phyloP scores from a whole-genome alignment of 2,797 vertebrate species.

The Echiichthys vipera region DNA sequence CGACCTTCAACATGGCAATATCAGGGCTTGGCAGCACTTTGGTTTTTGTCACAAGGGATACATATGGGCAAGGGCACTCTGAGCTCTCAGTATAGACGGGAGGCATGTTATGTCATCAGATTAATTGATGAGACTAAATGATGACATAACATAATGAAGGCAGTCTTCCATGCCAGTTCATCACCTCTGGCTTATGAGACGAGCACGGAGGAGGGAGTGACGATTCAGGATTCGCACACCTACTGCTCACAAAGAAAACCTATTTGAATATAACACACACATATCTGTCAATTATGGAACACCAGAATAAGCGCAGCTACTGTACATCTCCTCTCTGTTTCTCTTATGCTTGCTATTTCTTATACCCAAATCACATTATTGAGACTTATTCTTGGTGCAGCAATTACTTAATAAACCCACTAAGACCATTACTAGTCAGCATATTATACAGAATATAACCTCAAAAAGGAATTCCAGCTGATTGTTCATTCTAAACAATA shows the following conservation, averaged over 20 bases:
- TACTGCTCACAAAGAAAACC: not conserved
- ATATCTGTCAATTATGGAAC: not conserved
- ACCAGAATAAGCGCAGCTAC: not conserved
- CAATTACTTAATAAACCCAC: slow-evolving; percentile 39
- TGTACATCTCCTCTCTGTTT: too few species aligned
- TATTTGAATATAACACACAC: not conserved
- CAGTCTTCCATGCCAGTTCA: slow-evolving; percentile 51
- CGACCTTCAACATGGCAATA: slow-evolving; percentile 65
- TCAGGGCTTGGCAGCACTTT: slow-evolving; percentile 53
- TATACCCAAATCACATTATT: slow-evolving; percentile 9
- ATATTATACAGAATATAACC: slow-evolving; percentile 44
- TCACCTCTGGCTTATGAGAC: slow-evolving; percentile 49
- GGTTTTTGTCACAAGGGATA: slow-evolving; percentile 31
- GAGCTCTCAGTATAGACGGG: slow-evolving; percentile 29
- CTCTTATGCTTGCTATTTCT: not conserved
- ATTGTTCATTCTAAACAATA: slow-evolving; percentile 65
- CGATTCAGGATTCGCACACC: not conserved
- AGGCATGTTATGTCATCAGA: slow-evolving; percentile 61
- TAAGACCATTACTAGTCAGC: slow-evolving; percentile 48
- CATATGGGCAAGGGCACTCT: slow-evolving; percentile 50
- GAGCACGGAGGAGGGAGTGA: not conserved
- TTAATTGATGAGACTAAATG: slow-evolving; percentile 68
- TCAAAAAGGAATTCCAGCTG: slow-evolving; percentile 52
- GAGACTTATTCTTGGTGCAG: slow-evolving; percentile 5
- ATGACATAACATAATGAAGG: slow-evolving; percentile 57